phyloP scores from a whole-genome alignment of 2,888 invertebrate species.

The Arrhopalites spinosus region DNA sequence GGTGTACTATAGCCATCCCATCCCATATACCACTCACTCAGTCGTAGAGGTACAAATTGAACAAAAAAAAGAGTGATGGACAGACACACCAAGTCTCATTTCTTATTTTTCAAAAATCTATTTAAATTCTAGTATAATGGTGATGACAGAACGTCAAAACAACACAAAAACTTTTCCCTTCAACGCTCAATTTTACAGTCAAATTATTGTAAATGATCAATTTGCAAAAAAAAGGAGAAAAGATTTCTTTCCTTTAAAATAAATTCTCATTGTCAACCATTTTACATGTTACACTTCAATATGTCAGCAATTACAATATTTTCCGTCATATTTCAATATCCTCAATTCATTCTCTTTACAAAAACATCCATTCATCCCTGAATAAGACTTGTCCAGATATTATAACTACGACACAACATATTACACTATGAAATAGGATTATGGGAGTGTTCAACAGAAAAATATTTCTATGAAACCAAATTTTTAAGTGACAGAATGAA shows the following conservation, averaged over 20 bases:
- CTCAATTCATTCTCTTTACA: neutral
- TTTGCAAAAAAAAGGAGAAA: neutral
- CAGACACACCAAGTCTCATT: no score
- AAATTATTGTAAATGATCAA: conserved; percentile 3
- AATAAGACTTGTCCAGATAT: neutral
- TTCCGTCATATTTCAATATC: neutral
- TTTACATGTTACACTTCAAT: neutral
- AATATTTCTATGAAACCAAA: no score
- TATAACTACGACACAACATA: neutral
- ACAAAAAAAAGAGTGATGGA: no score
- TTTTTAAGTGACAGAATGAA: no score
- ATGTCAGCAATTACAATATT: neutral
- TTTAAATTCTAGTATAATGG: neutral
- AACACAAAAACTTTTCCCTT: neutral
- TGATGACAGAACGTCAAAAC: conserved; percentile 13
- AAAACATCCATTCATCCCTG: no score
- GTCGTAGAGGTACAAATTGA: neutral
- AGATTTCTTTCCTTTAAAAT: neutral
- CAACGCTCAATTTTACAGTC: neutral
- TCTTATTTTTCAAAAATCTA: neutral
- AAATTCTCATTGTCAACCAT: neutral
- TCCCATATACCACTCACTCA: neutral
- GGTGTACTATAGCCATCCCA: neutral
- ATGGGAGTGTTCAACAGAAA: neutral
- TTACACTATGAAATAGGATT: neutral